Evolutionary conservation across 1,140 invertebrate species (phyloP).

Genomic region (Lepidurus packardi): DNA sequence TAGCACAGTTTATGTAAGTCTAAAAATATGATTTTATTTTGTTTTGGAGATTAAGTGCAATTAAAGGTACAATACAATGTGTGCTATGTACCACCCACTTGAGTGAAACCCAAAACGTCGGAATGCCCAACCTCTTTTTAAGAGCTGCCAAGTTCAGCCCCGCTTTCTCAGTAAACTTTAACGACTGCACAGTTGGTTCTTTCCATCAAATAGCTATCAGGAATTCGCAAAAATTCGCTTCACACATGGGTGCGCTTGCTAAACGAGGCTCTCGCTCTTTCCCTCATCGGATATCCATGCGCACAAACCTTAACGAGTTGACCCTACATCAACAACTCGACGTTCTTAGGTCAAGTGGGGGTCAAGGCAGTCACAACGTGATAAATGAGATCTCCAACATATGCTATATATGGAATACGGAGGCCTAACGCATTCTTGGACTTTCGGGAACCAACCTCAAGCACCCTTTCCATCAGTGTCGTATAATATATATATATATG

Average conservation of each 20-base stretch:
- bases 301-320: background rate
- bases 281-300: background rate
- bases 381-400: conserved; percentile 14
- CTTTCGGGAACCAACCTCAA: background rate
- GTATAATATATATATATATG: background rate
- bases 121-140: background rate
- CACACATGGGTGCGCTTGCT: background rate
- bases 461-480: conserved; percentile 20
- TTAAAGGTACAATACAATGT: no score
- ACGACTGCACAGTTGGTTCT: background rate
- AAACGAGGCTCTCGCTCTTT: background rate
- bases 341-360: conserved; percentile 8
- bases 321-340: conserved; percentile 11
- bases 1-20: no score
- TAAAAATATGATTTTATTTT: no score
- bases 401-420: background rate
- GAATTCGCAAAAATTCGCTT: background rate
- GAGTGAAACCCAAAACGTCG: background rate
- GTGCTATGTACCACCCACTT: no score
- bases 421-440: background rate
- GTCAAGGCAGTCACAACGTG: background rate
- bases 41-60: no score
- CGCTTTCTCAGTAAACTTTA: background rate
- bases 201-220: conserved; percentile 1
- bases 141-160: background rate